phyloP scores from a whole-genome alignment of 1,140 invertebrate species.

The Chionoecetes opilio region DNA sequence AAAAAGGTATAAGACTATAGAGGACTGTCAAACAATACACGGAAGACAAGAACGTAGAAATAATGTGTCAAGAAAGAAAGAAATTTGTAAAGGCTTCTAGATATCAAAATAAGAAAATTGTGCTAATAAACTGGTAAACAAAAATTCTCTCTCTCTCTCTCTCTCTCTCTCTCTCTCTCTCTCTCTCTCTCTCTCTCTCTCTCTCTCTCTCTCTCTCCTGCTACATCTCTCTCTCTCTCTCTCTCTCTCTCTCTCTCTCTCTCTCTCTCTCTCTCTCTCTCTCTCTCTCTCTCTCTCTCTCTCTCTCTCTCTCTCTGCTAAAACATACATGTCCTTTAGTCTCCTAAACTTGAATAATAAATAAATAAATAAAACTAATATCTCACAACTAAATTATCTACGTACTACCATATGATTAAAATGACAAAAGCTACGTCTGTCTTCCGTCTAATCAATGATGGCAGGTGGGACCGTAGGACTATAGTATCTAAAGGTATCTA shows the following conservation, averaged over 20 bases:
- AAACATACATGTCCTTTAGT: too few relatives aligned
- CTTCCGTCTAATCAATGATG: too few relatives aligned
- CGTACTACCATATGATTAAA: too few relatives aligned
- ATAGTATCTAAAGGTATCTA: too few relatives aligned
- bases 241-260: constrained; percentile 27
- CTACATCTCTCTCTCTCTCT: background rate
- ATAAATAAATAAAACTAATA: too few relatives aligned
- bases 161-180: background rate
- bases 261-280: constrained; percentile 27
- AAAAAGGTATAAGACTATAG: background rate
- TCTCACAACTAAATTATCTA: too few relatives aligned
- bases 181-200: background rate
- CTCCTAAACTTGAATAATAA: too few relatives aligned
- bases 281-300: background rate
- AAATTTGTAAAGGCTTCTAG: background rate
- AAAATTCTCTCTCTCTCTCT: background rate
- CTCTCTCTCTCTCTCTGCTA: too few relatives aligned
- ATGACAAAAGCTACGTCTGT: too few relatives aligned
- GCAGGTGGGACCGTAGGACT: too few relatives aligned
- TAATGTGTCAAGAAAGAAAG: background rate
- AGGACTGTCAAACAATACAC: background rate
- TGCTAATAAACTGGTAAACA: background rate
- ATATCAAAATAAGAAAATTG: background rate
- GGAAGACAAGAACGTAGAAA: too few relatives aligned
- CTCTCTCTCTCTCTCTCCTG: background rate